Conservation (phyloP, 2,113 vertebrate genomes). For the Aix galericulata region DNA sequence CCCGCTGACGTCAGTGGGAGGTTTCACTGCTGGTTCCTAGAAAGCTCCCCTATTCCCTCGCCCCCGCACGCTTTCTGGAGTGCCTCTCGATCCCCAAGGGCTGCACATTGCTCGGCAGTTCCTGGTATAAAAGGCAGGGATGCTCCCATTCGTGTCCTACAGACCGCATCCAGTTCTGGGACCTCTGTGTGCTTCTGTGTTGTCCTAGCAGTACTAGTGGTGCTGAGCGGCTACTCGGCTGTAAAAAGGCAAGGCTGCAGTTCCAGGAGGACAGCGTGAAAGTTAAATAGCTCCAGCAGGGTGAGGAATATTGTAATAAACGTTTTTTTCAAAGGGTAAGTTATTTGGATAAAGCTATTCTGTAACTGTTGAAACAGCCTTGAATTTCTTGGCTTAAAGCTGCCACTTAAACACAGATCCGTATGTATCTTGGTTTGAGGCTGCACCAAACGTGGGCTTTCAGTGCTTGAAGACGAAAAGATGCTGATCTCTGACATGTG, state of each 20-base stretch:
- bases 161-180: background rate
- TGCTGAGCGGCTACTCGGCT: background rate
- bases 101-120: background rate
- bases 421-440: background rate
- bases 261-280: background rate
- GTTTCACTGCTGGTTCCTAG: fast-evolving
- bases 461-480: background rate
- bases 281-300: background rate
- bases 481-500: background rate
- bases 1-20: background rate
- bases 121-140: background rate
- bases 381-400: background rate
- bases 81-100: background rate
- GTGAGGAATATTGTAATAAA: background rate
- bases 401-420: background rate
- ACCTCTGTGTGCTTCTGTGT: background rate
- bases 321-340: background rate
- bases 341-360: background rate
- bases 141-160: background rate
- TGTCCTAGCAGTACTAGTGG: background rate
- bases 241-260: background rate
- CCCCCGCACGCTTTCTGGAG: fast-evolving
- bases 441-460: background rate
- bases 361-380: background rate
- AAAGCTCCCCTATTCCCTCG: fast-evolving